Evolutionary conservation across 1,140 invertebrate species (phyloP).

Genomic region (Drosophila ogumai): DNA sequence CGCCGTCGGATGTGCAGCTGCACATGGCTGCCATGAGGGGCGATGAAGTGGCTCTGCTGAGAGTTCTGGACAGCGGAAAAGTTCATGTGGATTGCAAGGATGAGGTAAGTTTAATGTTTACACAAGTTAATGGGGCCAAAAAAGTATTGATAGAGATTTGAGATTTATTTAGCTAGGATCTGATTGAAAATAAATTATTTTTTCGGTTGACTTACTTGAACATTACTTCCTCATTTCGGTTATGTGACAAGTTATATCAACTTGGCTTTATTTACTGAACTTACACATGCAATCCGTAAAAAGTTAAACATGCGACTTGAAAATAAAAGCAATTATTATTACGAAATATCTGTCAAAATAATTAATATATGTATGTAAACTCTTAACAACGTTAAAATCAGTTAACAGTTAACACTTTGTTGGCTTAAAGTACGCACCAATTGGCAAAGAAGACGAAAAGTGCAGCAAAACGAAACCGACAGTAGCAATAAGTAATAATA

Average conservation of each 20-base stretch:
- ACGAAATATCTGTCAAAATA: slow-evolving; percentile 43
- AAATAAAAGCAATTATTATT: slow-evolving; percentile 45
- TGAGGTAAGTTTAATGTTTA: slow-evolving; percentile 87
- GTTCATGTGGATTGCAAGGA: slow-evolving; percentile 97
- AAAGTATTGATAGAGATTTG: not conserved
- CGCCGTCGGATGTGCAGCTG: slow-evolving; percentile 94
- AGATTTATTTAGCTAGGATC: not conserved
- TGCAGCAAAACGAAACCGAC: slow-evolving; percentile 19
- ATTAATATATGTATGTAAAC: not conserved
- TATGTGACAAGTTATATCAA: slow-evolving; percentile 35
- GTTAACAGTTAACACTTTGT: slow-evolving; percentile 58
- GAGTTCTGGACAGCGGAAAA: slow-evolving; percentile 94
- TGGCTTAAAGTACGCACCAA: slow-evolving; percentile 59
- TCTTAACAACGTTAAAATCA: slow-evolving; percentile 31
- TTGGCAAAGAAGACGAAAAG: slow-evolving; percentile 66
- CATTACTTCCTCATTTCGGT: not conserved
- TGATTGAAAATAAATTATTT: not conserved
- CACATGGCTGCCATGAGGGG: slow-evolving; percentile 95
- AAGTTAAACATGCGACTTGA: slow-evolving; percentile 40
- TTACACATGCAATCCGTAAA: slow-evolving; percentile 25
- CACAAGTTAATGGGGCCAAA: not conserved
- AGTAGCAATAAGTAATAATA: slow-evolving; percentile 7
- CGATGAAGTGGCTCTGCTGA: slow-evolving; percentile 90
- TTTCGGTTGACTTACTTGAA: not conserved
- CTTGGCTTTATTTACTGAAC: slow-evolving; percentile 9